Evolutionary conservation across 2,888 invertebrate genomes (phyloP), one percentile per base, ranked within the genome.

Genomic region (Ichneumoninae sp.): DNA sequence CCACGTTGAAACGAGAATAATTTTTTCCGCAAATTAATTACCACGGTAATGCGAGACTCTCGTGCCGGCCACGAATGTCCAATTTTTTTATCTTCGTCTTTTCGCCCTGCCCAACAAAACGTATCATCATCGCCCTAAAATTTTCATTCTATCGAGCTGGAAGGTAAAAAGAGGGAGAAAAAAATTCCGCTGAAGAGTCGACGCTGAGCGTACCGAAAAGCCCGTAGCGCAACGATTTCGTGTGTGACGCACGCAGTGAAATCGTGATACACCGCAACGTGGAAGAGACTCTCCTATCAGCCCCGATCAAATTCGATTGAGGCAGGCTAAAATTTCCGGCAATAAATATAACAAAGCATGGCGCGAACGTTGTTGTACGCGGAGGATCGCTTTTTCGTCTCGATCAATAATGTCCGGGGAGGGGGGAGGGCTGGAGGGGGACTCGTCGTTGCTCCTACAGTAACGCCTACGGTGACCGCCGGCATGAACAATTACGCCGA

Each of bases 341-440:
- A 66, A 54, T 71, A 36, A 50, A 68, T 50, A 50, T 16, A 52
- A 40, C 16, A 22, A 57, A 50, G 22, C 13, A 50, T 10, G 2
- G 13, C 13, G 47, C 33, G 16, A 63, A 63, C 16, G 22, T 75
- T 57, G 73, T 60, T 7, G 26, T 54, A 26, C 60, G 50, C 22
- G 66, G 26, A 63, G 78, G 69, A 78, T 78, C 50, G 22, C 63
- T 78, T 52, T 70, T 78, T 70, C 36, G 68, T 40, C 68, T 22
- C 33, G 63, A 78, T 78, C 78, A 78, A 78, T 78, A 78, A 69
- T 47, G 44, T 19, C 47, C 47, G 30, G 71, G 7, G 19, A 40
- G 19, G 26, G 26, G 10, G 33, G n/a, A 16, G 50, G 26, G 50
- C 13, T 3, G 4, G 50, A 30, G 30, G 4, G n/a, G 50, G 30